Conservation (phyloP, 2,113 vertebrate species). For the Anarhynchus alexandrinus region DNA sequence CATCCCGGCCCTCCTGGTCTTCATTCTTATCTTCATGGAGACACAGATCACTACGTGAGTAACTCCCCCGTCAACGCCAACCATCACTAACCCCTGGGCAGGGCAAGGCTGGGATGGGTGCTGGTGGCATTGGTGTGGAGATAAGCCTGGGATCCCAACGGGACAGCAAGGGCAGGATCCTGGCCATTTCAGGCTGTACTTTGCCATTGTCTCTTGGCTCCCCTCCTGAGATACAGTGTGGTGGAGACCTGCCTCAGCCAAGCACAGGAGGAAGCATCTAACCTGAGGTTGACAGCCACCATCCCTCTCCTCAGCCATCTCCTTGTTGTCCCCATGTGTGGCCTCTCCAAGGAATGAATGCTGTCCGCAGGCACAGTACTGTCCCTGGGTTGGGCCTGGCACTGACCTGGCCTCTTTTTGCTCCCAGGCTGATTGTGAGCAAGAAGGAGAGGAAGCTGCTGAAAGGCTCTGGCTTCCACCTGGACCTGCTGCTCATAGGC, state of each 20-base stretch:
- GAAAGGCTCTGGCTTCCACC: constrained; percentile 96
- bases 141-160: neutral
- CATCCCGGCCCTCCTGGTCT: constrained; percentile 93
- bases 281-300: neutral
- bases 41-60: constrained; percentile 98
- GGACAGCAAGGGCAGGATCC: neutral
- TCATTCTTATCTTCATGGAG: constrained; percentile 99
- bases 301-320: neutral
- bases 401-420: neutral
- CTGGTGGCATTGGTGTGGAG: neutral
- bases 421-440: constrained; percentile 90
- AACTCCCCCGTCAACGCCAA: neutral
- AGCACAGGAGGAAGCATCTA: neutral
- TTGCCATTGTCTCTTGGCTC: neutral
- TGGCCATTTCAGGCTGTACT: neutral
- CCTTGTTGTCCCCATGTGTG: neutral
- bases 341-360: neutral
- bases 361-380: neutral
- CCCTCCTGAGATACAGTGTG: neutral
- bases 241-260: neutral
- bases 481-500: constrained; percentile 94
- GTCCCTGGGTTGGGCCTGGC: neutral
- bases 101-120: neutral
- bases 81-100: neutral
- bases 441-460: constrained; percentile 91